phyloP scores from a whole-genome alignment of 30 jellyfish, hydroid and myxozoan genomes.

The Phacellophora camtschatica region DNA sequence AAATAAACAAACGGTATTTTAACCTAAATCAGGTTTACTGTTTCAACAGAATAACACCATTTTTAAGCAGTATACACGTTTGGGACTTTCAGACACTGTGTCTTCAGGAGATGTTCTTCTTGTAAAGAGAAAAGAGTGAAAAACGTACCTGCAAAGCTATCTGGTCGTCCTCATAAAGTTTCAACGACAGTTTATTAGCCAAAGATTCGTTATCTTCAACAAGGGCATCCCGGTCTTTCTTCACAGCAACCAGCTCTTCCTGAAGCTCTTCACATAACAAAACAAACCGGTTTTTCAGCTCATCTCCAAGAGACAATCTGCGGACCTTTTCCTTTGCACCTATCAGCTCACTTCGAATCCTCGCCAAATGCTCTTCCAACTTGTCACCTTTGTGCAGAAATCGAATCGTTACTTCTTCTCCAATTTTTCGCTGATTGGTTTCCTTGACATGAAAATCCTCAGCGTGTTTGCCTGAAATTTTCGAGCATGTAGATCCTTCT shows the following conservation, averaged over 20 bases:
- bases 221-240: neutral
- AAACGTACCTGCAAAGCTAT: too few relatives aligned
- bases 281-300: conserved; percentile 40
- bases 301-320: conserved; percentile 26
- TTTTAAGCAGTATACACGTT: too few relatives aligned
- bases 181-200: neutral
- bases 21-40: too few relatives aligned
- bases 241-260: conserved; percentile 16
- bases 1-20: too few relatives aligned
- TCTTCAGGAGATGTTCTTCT: too few relatives aligned
- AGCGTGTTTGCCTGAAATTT: neutral
- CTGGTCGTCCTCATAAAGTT: neutral
- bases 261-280: conserved; percentile 23
- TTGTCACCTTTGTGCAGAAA: conserved; percentile 19
- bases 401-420: conserved; percentile 25
- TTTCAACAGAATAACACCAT: too few relatives aligned
- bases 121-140: too few relatives aligned
- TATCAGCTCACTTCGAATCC: conserved; percentile 7
- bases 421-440: neutral
- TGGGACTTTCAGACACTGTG: neutral
- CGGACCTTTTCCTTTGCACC: conserved; percentile 10
- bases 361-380: conserved; percentile 1
- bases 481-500: neutral
- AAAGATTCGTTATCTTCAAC: neutral
- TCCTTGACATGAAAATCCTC: neutral